Evolutionary conservation across 1,140 invertebrate species (phyloP).

Genomic region (roundworm (Caenorhabditis elegans)): DNA sequence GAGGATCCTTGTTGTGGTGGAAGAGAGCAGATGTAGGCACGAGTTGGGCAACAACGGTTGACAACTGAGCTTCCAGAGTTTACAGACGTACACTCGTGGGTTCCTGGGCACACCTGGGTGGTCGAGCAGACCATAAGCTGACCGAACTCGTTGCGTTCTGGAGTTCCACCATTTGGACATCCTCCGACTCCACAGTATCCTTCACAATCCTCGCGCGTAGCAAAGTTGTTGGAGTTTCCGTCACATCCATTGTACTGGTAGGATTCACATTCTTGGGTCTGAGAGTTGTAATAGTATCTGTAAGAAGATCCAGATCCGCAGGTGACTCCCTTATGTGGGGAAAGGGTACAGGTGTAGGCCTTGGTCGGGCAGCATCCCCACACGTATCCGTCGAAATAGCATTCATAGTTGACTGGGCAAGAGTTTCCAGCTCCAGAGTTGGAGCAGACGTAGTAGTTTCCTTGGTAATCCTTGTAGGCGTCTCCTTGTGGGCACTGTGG

Average conservation of each 20-base stretch:
- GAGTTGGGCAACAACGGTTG: conserved; percentile 64
- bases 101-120: conserved; percentile 56
- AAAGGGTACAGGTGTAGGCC: conserved; percentile 64
- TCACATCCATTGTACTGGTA: conserved; percentile 65
- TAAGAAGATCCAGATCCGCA: conserved; percentile 65
- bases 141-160: conserved; percentile 64
- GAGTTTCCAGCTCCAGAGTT: conserved; percentile 62
- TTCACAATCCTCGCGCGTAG: conserved; percentile 53
- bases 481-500: conserved; percentile 65
- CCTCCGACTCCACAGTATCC: conserved; percentile 62
- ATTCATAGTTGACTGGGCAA: conserved; percentile 65
- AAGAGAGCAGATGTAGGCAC: conserved; percentile 64
- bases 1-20: conserved; percentile 62
- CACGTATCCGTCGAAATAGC: conserved; percentile 65
- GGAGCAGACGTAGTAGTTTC: conserved; percentile 65
- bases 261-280: conserved; percentile 65
- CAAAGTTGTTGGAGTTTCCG: conserved; percentile 65
- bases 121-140: conserved; percentile 64
- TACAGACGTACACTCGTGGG: conserved; percentile 63
- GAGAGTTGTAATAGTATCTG: conserved; percentile 64
- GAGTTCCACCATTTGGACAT: conserved; percentile 65
- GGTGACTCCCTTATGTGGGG: conserved; percentile 63
- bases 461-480: conserved; percentile 66
- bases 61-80: conserved; percentile 59
- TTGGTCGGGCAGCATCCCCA: conserved; percentile 66